Evolutionary conservation across 2,888 invertebrate species (phyloP).

Genomic region (Acleris literana): DNA sequence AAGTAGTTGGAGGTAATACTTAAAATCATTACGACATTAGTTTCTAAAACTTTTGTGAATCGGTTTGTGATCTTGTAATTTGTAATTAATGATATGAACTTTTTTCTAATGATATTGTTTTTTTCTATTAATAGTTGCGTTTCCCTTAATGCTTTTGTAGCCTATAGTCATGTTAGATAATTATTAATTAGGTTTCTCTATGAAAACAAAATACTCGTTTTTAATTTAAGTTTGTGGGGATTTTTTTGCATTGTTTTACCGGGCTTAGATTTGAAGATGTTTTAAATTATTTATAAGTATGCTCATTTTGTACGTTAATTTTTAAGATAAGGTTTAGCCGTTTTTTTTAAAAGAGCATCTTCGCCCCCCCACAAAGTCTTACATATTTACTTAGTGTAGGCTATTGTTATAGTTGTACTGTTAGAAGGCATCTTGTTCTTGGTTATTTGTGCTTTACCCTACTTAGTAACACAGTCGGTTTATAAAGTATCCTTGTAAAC

Average conservation of each 20-base stretch:
- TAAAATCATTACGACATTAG: constrained; percentile 65
- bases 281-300: neutral
- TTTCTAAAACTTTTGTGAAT: constrained; percentile 63
- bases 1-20: constrained; percentile 79
- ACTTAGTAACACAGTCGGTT: constrained; percentile 78
- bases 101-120: constrained; percentile 27
- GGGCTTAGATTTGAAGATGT: constrained; percentile 1
- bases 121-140: constrained; percentile 28
- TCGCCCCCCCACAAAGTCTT: constrained; percentile 50
- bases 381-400: constrained; percentile 73
- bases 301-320: constrained; percentile 1
- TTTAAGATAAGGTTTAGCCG: neutral
- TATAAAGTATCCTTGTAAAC: constrained; percentile 62
- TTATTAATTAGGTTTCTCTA: constrained; percentile 35
- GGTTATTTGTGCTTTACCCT: constrained; percentile 72
- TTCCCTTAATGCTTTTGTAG: constrained; percentile 22
- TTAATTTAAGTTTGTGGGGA: constrained; percentile 38
- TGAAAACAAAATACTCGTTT: constrained; percentile 37
- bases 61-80: constrained; percentile 68
- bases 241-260: constrained; percentile 31
- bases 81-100: constrained; percentile 38
- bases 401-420: constrained; percentile 83
- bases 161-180: constrained; percentile 11
- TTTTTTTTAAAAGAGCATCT: constrained; percentile 1
- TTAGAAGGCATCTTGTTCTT: constrained; percentile 82